Evolutionary conservation across 1,140 invertebrate species (phyloP).

Genomic region (Elysia chlorotica): DNA sequence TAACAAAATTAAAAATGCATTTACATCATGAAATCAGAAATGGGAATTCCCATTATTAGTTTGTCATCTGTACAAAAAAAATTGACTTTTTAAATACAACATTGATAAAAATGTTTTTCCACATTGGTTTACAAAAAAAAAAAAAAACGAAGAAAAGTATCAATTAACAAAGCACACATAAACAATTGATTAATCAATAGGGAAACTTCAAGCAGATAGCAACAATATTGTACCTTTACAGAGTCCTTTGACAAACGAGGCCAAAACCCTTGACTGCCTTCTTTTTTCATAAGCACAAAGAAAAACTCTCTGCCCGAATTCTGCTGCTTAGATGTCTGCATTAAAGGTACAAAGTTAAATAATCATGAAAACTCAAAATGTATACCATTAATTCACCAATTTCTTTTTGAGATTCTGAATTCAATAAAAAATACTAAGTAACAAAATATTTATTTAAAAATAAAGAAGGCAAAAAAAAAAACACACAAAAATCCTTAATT

Average conservation of each 20-base stretch:
- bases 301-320: constrained; percentile 6
- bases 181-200: not conserved
- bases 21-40: no score
- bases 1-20: no score
- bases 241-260: constrained; percentile 15
- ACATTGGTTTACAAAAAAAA: not conserved
- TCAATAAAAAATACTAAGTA: no score
- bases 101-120: not conserved
- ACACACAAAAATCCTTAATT: no score
- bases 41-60: no score
- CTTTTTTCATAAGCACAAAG: constrained; percentile 19
- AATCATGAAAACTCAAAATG: no score
- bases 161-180: not conserved
- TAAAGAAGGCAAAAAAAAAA: no score
- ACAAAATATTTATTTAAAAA: no score
- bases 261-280: constrained; percentile 8
- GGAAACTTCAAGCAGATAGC: not conserved
- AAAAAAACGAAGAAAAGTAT: not conserved
- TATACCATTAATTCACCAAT: no score
- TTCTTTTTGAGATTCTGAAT: no score
- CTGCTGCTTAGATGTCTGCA: constrained; percentile 11
- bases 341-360: not conserved
- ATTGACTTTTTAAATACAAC: no score
- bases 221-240: constrained; percentile 12
- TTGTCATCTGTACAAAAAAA: no score